A percentile compares a stretch with the other conserved stretches of the same genome.
Evolutionary conservation across 2,888 invertebrate species (phyloP).

Genomic region (Biston betularia): DNA sequence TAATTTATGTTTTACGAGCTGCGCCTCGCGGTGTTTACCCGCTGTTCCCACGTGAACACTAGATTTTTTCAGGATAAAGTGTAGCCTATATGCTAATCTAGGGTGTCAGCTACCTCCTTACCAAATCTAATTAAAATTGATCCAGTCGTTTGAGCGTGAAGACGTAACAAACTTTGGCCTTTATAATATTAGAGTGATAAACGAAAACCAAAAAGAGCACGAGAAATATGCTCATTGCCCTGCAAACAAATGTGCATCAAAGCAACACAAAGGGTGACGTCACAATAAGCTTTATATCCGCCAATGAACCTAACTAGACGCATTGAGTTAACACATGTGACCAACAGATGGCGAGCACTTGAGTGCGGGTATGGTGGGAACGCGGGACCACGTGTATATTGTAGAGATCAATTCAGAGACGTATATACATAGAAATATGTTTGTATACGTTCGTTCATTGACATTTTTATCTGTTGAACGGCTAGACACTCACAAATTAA

Average conservation of each 20-base stretch:
- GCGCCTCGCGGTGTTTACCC: too few species aligned
- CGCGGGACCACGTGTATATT: constrained; percentile 45
- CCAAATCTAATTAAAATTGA: too few species aligned
- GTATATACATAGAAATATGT: constrained; percentile 10
- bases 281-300: constrained; percentile 43
- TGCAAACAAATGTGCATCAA: constrained; percentile 42
- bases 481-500: background rate
- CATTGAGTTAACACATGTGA: constrained; percentile 63
- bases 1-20: too few species aligned
- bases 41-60: too few species aligned
- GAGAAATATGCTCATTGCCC: constrained; percentile 8
- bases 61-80: too few species aligned
- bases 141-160: too few species aligned
- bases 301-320: constrained; percentile 44
- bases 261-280: constrained; percentile 49
- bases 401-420: constrained; percentile 30
- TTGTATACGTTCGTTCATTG: constrained; percentile 26
- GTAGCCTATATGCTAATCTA: too few species aligned
- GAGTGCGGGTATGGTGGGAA: constrained; percentile 74
- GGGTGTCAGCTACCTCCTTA: too few species aligned
- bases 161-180: too few species aligned
- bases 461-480: constrained; percentile 13
- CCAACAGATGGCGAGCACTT: constrained; percentile 78
- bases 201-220: background rate
- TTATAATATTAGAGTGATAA: too few species aligned